phyloP scores from a whole-genome alignment of 1,140 invertebrate species.

The Orchestia grillus region DNA sequence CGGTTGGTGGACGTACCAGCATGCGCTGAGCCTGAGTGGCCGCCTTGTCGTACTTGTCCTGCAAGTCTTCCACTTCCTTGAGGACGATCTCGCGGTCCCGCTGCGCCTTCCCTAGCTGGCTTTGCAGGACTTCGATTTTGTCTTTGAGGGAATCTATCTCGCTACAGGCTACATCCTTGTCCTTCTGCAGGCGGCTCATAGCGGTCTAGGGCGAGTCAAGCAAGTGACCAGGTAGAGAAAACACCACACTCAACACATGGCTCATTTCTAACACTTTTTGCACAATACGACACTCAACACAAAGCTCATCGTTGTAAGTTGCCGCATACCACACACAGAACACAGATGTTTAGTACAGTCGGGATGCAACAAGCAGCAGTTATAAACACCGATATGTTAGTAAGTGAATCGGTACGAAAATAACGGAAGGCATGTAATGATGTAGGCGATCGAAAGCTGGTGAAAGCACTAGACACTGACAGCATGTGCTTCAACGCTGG shows the following conservation, averaged over 20 bases:
- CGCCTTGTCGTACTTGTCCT: slow-evolving; percentile 89
- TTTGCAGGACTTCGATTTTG: slow-evolving; percentile 82
- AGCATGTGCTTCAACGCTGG: background rate
- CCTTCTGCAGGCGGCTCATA: slow-evolving; percentile 84
- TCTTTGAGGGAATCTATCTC: slow-evolving; percentile 84
- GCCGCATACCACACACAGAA: background rate
- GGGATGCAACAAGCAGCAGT: background rate
- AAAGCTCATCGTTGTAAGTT: background rate
- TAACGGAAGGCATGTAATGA: background rate
- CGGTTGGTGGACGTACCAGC: slow-evolving; percentile 60
- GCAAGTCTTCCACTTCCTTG: slow-evolving; percentile 86
- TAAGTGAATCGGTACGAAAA: background rate
- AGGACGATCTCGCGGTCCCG: slow-evolving; percentile 86
- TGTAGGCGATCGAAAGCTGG: background rate
- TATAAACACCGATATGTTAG: background rate
- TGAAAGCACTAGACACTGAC: background rate
- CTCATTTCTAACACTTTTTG: background rate
- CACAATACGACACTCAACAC: background rate
- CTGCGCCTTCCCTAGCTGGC: slow-evolving; percentile 84
- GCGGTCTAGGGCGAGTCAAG: slow-evolving; percentile 44
- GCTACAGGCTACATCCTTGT: slow-evolving; percentile 83
- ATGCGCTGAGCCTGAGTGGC: slow-evolving; percentile 77
- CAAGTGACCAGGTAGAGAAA: slow-evolving; percentile 14
- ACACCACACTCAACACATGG: background rate
- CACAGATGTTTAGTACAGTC: background rate